phyloP scores from a whole-genome alignment of 1,140 invertebrate species.

The Paraescarpia echinospica region DNA sequence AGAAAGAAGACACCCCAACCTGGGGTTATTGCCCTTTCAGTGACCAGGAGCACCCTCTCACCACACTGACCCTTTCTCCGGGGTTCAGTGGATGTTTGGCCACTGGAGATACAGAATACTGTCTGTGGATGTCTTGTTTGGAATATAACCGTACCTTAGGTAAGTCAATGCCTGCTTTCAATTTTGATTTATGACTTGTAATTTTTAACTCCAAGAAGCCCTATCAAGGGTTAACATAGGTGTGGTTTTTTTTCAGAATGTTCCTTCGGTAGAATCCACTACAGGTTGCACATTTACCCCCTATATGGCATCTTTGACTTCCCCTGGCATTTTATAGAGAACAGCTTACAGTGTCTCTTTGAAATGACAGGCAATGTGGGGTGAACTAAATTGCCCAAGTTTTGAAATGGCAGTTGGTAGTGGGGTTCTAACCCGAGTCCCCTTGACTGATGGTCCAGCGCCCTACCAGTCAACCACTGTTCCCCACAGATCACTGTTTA shows the following conservation, averaged over 20 bases:
- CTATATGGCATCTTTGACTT: background rate
- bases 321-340: background rate
- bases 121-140: background rate
- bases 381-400: too few relatives aligned
- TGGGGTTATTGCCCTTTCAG: background rate
- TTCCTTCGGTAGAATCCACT: too few relatives aligned
- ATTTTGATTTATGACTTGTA: too few relatives aligned
- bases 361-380: too few relatives aligned
- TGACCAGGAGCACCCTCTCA: background rate
- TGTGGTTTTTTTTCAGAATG: too few relatives aligned
- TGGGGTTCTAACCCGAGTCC: too few relatives aligned
- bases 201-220: too few relatives aligned
- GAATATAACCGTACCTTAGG: background rate
- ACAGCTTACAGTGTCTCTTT: too few relatives aligned
- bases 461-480: too few relatives aligned
- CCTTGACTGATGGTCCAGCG: too few relatives aligned
- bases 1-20: background rate
- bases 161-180: background rate
- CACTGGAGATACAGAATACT: background rate
- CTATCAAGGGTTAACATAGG: too few relatives aligned
- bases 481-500: background rate
- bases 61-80: background rate
- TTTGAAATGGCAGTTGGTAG: too few relatives aligned
- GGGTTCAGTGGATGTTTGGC: background rate
- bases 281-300: background rate